Evolutionary conservation across 1,140 invertebrate species (phyloP), one percentile per base, ranked within the genome.

Genomic region (Drosophila willistoni): DNA sequence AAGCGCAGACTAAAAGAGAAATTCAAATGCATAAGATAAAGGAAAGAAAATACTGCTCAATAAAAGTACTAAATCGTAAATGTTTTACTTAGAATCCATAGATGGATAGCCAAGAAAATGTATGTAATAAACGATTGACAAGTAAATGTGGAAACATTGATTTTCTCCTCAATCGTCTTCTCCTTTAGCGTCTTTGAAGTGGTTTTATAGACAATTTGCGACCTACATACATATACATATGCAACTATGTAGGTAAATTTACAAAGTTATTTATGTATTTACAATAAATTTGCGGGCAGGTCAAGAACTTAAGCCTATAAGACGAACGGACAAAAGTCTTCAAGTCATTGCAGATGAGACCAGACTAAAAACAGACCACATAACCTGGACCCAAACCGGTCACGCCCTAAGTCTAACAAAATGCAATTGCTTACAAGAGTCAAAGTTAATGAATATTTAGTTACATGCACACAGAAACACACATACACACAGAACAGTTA

Each of bases 391-490:
- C 56, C 33, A 34, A 5, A 9, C 51, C 22, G 12, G 14, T 3
- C 56, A 59, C 56, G 56, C 33, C 56, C 51, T 59, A 59, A 59
- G 57, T 56, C 60, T 59, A 59, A 63, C 41, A 59, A 12, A 69
- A 73, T 77, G 71, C 74, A 77, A 73, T 73, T 77, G 63, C 71
- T 73, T 65, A 19, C 65, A 56, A 41, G 56, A 73, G 74, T 69
- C 57, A 73, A 73, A 69, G 56, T 59, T 73, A 69, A 73, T 77
- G 75, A 77, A 74, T 66, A 77, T 73, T 70, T 76, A 39, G 69
- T 39, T 72, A 62, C 56, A 51, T 55, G 29, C 57, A 71, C 22
- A 59, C 14, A 12, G 42, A 64, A 14, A 60, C 25, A 61, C 36
- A 57, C 9, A n/a, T 2, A 36, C 14, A 19, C 14, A 9, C 59